Conservation (phyloP, 2,888 invertebrate genomes). For the Tetragnatha montana region DNA sequence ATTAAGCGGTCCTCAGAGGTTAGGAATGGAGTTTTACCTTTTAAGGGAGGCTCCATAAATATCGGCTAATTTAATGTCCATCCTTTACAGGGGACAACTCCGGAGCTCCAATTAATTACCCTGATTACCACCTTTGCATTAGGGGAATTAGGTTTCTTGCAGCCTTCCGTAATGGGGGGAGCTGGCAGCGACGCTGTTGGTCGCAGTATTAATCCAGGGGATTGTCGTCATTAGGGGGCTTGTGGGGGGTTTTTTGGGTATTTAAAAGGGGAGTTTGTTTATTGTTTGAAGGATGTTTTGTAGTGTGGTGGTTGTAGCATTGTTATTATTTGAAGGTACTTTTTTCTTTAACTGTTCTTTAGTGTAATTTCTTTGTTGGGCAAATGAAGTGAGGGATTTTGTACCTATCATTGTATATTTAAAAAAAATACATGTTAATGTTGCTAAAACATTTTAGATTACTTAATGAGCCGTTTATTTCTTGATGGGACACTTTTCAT, state of each 20-base stretch:
- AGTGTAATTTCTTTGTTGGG: no score
- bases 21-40: constrained; percentile 48
- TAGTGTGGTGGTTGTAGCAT: no score
- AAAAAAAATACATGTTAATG: no score
- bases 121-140: constrained; percentile 62
- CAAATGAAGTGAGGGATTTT: no score
- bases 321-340: no score
- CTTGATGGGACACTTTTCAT: no score
- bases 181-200: background rate
- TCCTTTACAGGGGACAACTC: constrained; percentile 49
- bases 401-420: no score
- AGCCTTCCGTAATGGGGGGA: background rate
- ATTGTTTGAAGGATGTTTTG: no score
- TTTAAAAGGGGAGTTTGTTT: constrained; percentile 20
- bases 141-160: constrained; percentile 60
- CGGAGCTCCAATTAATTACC: constrained; percentile 58
- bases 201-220: constrained; percentile 38
- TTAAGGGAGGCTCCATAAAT: constrained; percentile 45
- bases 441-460: no score
- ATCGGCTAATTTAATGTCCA: constrained; percentile 61
- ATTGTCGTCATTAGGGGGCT: constrained; percentile 8
- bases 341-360: no score
- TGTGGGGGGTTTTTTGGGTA: constrained; percentile 9
- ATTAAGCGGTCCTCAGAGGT: constrained; percentile 30
- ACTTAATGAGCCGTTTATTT: no score